Evolutionary conservation across 2,113 vertebrate genomes (phyloP).

Genomic region (Pteropus alecto): DNA sequence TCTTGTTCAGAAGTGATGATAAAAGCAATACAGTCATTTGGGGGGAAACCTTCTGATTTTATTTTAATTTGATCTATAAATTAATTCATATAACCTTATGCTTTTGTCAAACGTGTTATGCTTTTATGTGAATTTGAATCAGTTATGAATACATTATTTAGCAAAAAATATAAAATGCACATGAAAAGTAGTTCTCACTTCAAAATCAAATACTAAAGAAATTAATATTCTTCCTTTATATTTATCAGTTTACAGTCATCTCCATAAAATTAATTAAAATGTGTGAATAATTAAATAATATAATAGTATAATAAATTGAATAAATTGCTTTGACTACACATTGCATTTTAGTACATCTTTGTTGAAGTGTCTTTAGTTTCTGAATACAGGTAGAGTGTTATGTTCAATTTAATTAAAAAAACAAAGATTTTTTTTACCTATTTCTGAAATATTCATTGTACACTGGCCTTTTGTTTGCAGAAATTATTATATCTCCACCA

Average conservation of each 20-base stretch:
- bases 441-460: not conserved
- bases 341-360: constrained; percentile 4
- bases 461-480: not conserved
- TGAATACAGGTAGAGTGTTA: not conserved
- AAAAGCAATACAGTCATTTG: not conserved
- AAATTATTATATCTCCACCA: not conserved
- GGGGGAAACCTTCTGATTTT: not conserved
- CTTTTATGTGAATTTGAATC: not conserved
- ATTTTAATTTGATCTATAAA: not conserved
- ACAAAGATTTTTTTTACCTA: not conserved
- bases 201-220: not conserved
- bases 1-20: not conserved
- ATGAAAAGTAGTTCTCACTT: not conserved
- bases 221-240: not conserved
- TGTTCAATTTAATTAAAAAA: not conserved
- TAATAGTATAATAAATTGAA: not conserved
- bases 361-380: not conserved
- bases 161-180: not conserved
- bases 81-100: not conserved
- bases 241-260: not conserved
- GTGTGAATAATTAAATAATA: not conserved
- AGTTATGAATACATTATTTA: not conserved
- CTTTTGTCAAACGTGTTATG: not conserved
- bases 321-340: not conserved
- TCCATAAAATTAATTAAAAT: constrained; percentile 28